Evolutionary conservation across 2,113 vertebrate species (phyloP).

Genomic region (Dasyprocta punctata): DNA sequence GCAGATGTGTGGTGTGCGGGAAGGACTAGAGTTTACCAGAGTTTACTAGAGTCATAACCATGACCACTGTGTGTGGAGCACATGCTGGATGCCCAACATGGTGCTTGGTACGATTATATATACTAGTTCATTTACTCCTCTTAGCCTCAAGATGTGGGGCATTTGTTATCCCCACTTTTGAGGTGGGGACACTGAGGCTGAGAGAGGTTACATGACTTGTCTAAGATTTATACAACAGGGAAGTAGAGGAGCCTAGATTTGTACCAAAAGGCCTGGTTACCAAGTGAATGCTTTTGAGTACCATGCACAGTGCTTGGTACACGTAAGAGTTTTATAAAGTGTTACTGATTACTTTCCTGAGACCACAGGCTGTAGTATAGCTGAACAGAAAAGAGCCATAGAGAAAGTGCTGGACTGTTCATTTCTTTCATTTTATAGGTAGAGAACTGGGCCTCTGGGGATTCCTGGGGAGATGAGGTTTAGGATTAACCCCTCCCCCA

Average conservation of each 20-base stretch:
- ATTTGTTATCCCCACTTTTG: not conserved
- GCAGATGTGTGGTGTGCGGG: not conserved
- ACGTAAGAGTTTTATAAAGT: not conserved
- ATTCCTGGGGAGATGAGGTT: not conserved
- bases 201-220: not conserved
- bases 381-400: not conserved
- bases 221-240: not conserved
- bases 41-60: too few relatives aligned
- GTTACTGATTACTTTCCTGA: not conserved
- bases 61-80: not conserved
- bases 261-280: not conserved
- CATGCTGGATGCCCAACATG: too few relatives aligned
- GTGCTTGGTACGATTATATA: not conserved
- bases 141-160: not conserved
- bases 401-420: not conserved
- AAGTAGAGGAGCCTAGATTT: not conserved
- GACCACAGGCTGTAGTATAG: not conserved
- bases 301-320: not conserved
- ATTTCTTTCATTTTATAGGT: not conserved
- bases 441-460: not conserved
- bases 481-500: not conserved
- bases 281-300: not conserved
- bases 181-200: slow-evolving; percentile 5
- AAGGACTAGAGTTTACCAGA: not conserved
- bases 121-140: not conserved